phyloP scores from a whole-genome alignment of 2,797 vertebrate species.

The Babyrousa celebensis region DNA sequence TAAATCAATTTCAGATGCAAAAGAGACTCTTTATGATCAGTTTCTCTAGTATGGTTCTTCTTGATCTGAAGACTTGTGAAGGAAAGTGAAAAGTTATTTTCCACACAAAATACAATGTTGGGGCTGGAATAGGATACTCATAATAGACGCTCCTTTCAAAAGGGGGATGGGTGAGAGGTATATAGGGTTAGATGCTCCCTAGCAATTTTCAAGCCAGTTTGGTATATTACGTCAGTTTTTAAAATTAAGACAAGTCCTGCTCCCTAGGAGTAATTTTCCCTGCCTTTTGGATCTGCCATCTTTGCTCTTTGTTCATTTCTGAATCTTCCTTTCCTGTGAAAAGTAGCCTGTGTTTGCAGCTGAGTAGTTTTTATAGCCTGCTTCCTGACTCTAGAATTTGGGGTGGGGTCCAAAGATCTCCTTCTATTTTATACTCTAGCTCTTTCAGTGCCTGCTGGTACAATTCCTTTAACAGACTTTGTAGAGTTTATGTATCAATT shows the following conservation, averaged over 20 bases:
- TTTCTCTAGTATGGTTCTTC: conserved; percentile 15
- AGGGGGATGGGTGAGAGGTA: background rate
- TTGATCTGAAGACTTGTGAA: background rate
- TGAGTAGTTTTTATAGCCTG: background rate
- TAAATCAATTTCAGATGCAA: background rate
- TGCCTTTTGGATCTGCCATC: background rate
- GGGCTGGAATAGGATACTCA: background rate
- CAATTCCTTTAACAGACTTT: background rate
- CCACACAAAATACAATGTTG: background rate
- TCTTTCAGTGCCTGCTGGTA: background rate
- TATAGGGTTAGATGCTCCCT: background rate
- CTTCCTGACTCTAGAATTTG: background rate
- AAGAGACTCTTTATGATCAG: background rate
- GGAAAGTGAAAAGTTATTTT: background rate
- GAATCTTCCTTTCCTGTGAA: conserved; percentile 1
- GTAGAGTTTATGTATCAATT: background rate
- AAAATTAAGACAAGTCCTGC: background rate
- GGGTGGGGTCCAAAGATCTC: background rate
- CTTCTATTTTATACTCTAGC: background rate
- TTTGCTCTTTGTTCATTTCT: background rate
- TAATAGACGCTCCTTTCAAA: background rate
- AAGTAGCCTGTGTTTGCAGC: background rate
- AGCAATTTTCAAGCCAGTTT: background rate
- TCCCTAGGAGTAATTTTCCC: background rate
- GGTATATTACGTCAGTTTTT: background rate